Conservation (phyloP, 2,113 vertebrate genomes). For the Rattus rattus region DNA sequence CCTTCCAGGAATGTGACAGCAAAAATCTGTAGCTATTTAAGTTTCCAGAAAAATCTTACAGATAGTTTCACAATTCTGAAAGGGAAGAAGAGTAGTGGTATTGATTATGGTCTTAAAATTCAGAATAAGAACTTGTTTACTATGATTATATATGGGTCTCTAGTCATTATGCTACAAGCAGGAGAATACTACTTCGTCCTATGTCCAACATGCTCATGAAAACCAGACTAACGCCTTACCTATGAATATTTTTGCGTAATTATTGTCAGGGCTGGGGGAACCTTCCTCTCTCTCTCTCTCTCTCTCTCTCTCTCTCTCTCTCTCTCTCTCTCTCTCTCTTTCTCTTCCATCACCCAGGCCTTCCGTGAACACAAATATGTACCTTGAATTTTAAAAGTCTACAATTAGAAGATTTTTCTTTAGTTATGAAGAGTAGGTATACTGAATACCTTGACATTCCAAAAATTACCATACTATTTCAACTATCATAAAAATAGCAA, state of each 20-base stretch:
- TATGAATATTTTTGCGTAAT: not conserved
- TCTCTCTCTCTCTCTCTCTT: too few species aligned
- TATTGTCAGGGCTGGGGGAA: not conserved
- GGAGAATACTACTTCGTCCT: not conserved
- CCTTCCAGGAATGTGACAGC: not conserved
- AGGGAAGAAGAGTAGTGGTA: fast-evolving
- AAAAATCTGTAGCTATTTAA: not conserved
- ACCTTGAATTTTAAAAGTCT: not conserved
- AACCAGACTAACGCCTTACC: not conserved
- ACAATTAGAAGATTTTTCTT: not conserved
- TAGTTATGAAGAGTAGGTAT: not conserved
- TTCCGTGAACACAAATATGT: not conserved
- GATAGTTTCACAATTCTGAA: not conserved
- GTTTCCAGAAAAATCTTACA: not conserved
- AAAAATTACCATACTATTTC: not conserved
- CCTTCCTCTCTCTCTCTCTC: not conserved
- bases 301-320: too few species aligned
- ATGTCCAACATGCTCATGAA: not conserved
- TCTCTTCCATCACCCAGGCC: not conserved
- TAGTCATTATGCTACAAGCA: not conserved
- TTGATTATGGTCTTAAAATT: not conserved
- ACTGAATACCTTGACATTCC: not conserved
- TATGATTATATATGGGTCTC: not conserved
- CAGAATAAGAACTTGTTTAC: not conserved
- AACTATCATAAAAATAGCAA: not conserved